Evolutionary conservation across 2,113 vertebrate species (phyloP), one percentile per base, ranked within the genome.

Genomic region (Chascanopsetta lugubris): DNA sequence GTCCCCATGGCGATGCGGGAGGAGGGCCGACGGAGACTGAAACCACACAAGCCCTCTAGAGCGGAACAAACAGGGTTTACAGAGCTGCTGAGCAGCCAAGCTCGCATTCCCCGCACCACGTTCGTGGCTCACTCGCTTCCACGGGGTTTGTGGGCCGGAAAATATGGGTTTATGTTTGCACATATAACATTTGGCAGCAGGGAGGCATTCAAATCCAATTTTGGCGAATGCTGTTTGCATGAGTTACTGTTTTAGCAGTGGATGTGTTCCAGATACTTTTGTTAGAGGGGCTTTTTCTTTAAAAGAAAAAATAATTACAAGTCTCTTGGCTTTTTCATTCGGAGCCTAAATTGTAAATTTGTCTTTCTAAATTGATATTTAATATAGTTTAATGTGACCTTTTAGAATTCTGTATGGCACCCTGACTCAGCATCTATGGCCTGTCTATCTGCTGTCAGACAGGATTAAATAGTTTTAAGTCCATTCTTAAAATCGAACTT

Each of bases 191-290:
- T 91, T 89, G 89, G 83, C 88, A 90, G 82, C 81, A 69, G 85
- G 82, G 87, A 89, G 79, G 76, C 85, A 89, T 87, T 91, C 87
- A 90, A 89, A 92, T 91, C 88, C 85, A 90, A 90, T 91, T 89
- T 90, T 60, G 32, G 69, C 30, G 30, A 83, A 87, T 77, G 82
- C 84, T 89, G 85, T 89, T 86, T 88, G 86, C 89, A 90, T 85
- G 86, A 87, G 78, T 89, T 85, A 83, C 78, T 84, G 85, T 86
- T 90, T 90, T 87, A 79, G 79, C 61, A 61, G 64, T 65, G 75
- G 69, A 79, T 82, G 56, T 45, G 20, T 68, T 80, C 67, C 73
- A 75, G 45, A 75, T 66, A 72, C 80, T 79, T 46, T 82, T 86
- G 77, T 87, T 61, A 76, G 26, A 69, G 47, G 47, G 60, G 29